Evolutionary conservation across 2,797 vertebrate genomes (phyloP).

Genomic region (Eulemur albifrons): DNA sequence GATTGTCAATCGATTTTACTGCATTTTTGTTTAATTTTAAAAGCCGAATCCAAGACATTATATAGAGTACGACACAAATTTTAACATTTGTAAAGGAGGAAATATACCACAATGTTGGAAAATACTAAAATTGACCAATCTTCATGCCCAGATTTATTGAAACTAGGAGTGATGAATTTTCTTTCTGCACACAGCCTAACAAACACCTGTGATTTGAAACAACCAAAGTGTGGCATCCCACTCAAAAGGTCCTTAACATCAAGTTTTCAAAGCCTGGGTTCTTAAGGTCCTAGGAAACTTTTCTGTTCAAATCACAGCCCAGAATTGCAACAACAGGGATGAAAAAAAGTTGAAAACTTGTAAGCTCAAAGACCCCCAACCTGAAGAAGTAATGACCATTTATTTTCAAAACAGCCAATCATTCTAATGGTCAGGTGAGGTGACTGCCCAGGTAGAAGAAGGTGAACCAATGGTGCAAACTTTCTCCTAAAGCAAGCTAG

Average conservation of each 20-base stretch:
- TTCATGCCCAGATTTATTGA: background rate
- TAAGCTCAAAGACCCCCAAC: background rate
- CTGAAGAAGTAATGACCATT: background rate
- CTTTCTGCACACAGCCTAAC: background rate
- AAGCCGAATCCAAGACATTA: background rate
- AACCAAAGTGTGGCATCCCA: background rate
- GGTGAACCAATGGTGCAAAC: background rate
- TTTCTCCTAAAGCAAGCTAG: background rate
- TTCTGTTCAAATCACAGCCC: background rate
- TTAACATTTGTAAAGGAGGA: background rate
- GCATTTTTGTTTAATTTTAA: background rate
- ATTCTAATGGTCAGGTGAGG: background rate
- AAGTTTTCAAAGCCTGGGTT: background rate
- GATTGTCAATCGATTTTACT: background rate
- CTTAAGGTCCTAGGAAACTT: constrained; percentile 2
- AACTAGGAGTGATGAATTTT: background rate
- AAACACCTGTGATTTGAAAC: background rate
- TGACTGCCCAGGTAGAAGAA: background rate
- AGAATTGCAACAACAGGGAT: background rate
- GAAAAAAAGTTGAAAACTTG: background rate
- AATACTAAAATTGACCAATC: background rate
- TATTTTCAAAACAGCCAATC: background rate
- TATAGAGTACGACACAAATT: background rate
- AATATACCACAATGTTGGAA: background rate
- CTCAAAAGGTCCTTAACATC: background rate